Evolutionary conservation across 2,888 invertebrate species (phyloP), one percentile per base, ranked within the genome.

Genomic region (Drosophila testacea): DNA sequence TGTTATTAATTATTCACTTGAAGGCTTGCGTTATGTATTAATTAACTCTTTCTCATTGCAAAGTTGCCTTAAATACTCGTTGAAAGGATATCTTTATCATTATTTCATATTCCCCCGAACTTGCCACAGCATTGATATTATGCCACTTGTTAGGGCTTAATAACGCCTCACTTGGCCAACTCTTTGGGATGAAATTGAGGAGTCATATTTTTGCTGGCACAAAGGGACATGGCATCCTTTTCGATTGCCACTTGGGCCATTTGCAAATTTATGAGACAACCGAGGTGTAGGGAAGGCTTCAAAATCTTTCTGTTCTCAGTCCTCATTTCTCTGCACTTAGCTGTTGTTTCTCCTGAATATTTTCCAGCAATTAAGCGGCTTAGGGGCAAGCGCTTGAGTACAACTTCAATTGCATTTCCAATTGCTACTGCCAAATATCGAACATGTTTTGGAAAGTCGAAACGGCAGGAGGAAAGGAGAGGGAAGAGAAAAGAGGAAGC

Each of bases 291-390:
- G 9, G 11, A 47, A 30, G 57, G 22, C 44, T 60, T 61, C 32
- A 73, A 66, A 59, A 52, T 34, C 63, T 69, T 36, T 38, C 34
- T 46, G 44, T 38, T n/a, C 41, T 30, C 22, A 38, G 13, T 13
- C 9, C 32, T 54, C 9, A 36, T 22, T 50, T 39, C 28, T 11
- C 54, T 9, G n/a, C 32, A 9, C 30, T 30, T 13, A 65, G 54
- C 55, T 50, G 42, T n/a, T 27, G 27, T 0, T 11, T 1, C 44
- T 44, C 11, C 60, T 47, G 48, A 48, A 36, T 67, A 72, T 72
- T 75, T 83, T 75, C 54, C 67, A 73, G 75, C 83, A 82, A 85
- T 84, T 82, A 82, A 82, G 85, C 83, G 50, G 70, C 82, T 82
- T 82, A 71, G 63, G 68, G 34, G 11, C 50, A 30, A 34, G 59